Base-by-base conservation (phyloP, 2,888 invertebrate genomes). In the Luperina testacea region DNA sequence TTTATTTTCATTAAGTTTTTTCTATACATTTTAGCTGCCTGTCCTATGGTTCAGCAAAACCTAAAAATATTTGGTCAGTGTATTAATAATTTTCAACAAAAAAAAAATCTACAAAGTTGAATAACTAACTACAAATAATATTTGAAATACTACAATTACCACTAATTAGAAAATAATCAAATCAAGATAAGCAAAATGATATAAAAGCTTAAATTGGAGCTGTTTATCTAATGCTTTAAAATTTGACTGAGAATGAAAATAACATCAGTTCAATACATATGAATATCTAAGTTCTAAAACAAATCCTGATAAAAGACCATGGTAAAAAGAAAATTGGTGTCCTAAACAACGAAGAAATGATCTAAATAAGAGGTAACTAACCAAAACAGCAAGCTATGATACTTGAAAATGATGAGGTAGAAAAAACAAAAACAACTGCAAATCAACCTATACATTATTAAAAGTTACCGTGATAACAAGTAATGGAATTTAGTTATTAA, bases 61-160 rank as follows among this genome's bases (percentile, higher is more conserved):
- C 85, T 85, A 85, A 87, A 84, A 80, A 84, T 75, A 84, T 79
- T 70, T 48, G 4, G 48, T 64, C n/a, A 68, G 5, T 20, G 32
- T 71, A 74, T 78, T 77, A 80, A 80, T 45, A 83, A 57, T 74
- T 51, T 45, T 17, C 3, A 76, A 63, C 15, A 15, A 48, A 48
- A 45, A 64, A n/a, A 15, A 15, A 61, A 20, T 15, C 57, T 74
- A 65, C 53, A 38, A 38, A 64, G 32, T 9, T 53, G 70, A 61
- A 61, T 45, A 53, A 57, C 38, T 71, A 84, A 42, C 84, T 84
- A 82, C 67, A 68, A 53, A 67, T 42, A 20, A 42, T 63, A 63
- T 67, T 67, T 13, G 0, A 45, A 45, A 81, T 65, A 48, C 59
- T 61, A 82, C 5, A 64, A 27, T 51, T 75, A 78, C 51, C 20